These are phyloP conservation scores for Philaenus spumarius DNA, from an alignment of 1,140 invertebrate genomes.

Conservation along the genomic window DNA sequence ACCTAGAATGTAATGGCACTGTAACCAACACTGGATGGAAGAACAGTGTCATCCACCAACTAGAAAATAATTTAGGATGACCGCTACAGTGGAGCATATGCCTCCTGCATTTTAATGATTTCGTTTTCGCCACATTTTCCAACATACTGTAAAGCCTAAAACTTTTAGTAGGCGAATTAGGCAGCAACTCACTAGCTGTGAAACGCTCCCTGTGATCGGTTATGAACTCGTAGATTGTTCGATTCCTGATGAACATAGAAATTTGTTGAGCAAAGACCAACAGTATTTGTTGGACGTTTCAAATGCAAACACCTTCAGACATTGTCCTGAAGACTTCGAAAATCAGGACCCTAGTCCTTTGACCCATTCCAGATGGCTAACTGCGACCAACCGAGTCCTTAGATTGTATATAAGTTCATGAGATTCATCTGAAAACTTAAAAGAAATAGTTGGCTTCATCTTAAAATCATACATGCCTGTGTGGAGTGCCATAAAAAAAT, in stretches of 20 bases:
- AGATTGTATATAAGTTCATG: slow-evolving; percentile 31
- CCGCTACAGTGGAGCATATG: slow-evolving; percentile 32
- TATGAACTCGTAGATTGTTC: slow-evolving; percentile 21
- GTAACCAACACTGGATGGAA: slow-evolving; percentile 32
- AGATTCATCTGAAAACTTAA: slow-evolving; percentile 30
- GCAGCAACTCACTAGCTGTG: slow-evolving; percentile 26
- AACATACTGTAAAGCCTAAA: slow-evolving; percentile 29
- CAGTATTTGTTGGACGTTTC: slow-evolving; percentile 31
- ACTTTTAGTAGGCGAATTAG: slow-evolving; percentile 29
- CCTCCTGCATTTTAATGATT: slow-evolving; percentile 33
- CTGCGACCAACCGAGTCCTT: slow-evolving; percentile 32
- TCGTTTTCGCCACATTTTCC: slow-evolving; percentile 31
- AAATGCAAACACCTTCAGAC: slow-evolving; percentile 28
- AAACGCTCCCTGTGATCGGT: slow-evolving; percentile 21
- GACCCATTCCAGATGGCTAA: too few species aligned
- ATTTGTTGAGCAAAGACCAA: too few species aligned
- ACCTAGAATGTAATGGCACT: slow-evolving; percentile 36
- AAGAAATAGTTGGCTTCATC: too few species aligned
- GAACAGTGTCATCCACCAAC: slow-evolving; percentile 27
- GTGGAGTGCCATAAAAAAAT: slow-evolving; percentile 36
- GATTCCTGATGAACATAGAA: slow-evolving; percentile 24
- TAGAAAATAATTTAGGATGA: slow-evolving; percentile 24
- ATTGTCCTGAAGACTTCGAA: slow-evolving; percentile 28
- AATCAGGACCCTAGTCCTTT: slow-evolving; percentile 32
- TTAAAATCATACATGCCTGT: slow-evolving; percentile 35